Evolutionary conservation across 2,888 invertebrate species (phyloP).

Genomic region (Aquatica leii): DNA sequence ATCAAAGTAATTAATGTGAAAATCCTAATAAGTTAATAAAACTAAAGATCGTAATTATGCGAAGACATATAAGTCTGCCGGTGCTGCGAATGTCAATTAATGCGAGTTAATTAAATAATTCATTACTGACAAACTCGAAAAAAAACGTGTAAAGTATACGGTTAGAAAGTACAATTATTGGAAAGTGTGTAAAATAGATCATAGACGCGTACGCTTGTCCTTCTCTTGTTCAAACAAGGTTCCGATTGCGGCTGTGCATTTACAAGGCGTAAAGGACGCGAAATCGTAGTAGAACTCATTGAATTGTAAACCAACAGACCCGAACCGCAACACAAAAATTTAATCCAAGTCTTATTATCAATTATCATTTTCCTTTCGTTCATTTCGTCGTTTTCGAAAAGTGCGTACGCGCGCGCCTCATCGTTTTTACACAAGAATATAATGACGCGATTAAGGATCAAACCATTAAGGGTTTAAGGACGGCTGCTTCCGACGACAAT

Average conservation of each 20-base stretch:
- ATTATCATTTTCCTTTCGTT: slow-evolving; percentile 34
- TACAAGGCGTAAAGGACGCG: slow-evolving; percentile 21
- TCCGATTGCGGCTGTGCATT: slow-evolving; percentile 5
- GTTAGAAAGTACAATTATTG: slow-evolving; percentile 47
- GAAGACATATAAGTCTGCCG: slow-evolving; percentile 32
- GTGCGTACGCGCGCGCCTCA: slow-evolving; percentile 31
- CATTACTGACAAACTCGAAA: slow-evolving; percentile 22
- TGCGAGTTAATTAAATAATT: slow-evolving; percentile 39
- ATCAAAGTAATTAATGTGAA: slow-evolving; percentile 26
- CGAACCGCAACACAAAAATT: slow-evolving; percentile 45
- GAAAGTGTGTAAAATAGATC: slow-evolving; percentile 42
- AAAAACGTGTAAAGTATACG: slow-evolving; percentile 36
- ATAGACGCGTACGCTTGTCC: slow-evolving; percentile 17
- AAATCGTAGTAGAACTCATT: slow-evolving; percentile 21
- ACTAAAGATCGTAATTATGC: slow-evolving; percentile 35
- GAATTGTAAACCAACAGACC: slow-evolving; percentile 42
- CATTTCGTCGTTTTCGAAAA: slow-evolving; percentile 1
- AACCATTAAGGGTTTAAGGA: slow-evolving; percentile 56
- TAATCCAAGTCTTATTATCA: slow-evolving; percentile 41
- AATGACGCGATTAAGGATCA: slow-evolving; percentile 59
- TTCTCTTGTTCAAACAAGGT: slow-evolving; percentile 19
- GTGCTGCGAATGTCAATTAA: slow-evolving; percentile 40
- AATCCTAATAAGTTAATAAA: slow-evolving; percentile 28
- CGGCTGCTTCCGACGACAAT: slow-evolving; percentile 56
- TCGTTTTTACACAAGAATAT: slow-evolving; percentile 47